phyloP scores from a whole-genome alignment of 2,113 vertebrate genomes.

The Xenopus borealis region DNA sequence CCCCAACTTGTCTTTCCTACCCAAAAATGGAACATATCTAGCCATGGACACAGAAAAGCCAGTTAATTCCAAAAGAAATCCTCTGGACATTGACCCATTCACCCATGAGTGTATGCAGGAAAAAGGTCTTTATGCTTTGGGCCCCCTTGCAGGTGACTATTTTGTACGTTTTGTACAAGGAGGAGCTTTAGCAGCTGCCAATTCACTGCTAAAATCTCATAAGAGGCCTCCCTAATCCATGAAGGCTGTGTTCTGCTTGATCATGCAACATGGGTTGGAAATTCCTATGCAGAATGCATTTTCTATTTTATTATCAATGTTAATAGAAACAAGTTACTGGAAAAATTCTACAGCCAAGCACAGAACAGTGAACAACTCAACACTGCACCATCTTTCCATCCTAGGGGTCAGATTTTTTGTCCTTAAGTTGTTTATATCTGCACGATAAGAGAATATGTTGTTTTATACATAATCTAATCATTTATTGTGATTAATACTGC shows the following conservation, averaged over 20 bases:
- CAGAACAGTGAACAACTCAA: too few species aligned
- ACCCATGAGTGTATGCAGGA: conserved; percentile 68
- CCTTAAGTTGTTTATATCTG: too few species aligned
- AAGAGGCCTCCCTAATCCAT: conserved; percentile 62
- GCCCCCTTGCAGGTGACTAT: conserved; percentile 72
- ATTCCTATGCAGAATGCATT: too few species aligned
- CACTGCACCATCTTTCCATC: too few species aligned
- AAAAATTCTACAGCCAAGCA: too few species aligned
- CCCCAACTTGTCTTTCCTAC: conserved; percentile 72
- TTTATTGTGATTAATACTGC: too few species aligned
- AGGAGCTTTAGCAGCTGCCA: conserved; percentile 68
- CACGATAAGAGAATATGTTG: too few species aligned
- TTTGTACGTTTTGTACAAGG: conserved; percentile 78
- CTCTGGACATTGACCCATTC: conserved; percentile 70
- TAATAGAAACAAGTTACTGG: too few species aligned
- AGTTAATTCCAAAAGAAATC: conserved; percentile 71
- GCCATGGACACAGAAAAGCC: conserved; percentile 58
- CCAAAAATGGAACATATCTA: conserved; percentile 61
- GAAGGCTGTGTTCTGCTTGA: background rate
- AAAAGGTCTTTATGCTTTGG: conserved; percentile 71
- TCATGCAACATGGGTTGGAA: background rate
- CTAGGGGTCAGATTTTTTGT: too few species aligned
- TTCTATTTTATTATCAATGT: too few species aligned
- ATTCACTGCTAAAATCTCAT: conserved; percentile 61
- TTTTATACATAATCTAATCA: too few species aligned